Conservation (phyloP, 2,113 vertebrate genomes). For the Abramis brama region DNA sequence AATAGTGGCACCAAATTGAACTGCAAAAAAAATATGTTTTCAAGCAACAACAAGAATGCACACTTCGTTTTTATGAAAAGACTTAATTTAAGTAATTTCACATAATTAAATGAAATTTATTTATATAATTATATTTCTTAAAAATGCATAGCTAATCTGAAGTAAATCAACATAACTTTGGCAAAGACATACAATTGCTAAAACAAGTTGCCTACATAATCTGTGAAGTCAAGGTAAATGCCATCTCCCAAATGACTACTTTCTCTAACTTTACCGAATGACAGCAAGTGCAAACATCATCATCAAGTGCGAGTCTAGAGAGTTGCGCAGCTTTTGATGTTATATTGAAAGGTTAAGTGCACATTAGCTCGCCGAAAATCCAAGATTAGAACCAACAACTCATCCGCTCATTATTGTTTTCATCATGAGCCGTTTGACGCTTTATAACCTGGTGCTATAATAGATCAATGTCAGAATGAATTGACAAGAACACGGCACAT, state of each 20-base stretch:
- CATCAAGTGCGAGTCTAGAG: neutral
- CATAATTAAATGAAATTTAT: neutral
- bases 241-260: neutral
- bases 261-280: neutral
- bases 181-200: neutral
- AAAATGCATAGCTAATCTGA: neutral
- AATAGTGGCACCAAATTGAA: neutral
- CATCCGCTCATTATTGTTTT: constrained; percentile 36
- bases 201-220: neutral
- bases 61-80: neutral
- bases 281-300: neutral
- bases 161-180: neutral
- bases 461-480: constrained; percentile 12
- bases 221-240: neutral
- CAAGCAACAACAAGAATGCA: no score
- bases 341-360: constrained; percentile 51
- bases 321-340: neutral
- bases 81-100: neutral
- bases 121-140: neutral
- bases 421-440: constrained; percentile 24
- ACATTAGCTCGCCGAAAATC: constrained; percentile 22
- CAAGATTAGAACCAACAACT: constrained; percentile 28
- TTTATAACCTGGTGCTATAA: neutral
- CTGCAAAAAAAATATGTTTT: neutral
- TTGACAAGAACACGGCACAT: constrained; percentile 1